Evolutionary conservation across 2,797 vertebrate species (phyloP).

Genomic region (Mionectes olivaceus): DNA sequence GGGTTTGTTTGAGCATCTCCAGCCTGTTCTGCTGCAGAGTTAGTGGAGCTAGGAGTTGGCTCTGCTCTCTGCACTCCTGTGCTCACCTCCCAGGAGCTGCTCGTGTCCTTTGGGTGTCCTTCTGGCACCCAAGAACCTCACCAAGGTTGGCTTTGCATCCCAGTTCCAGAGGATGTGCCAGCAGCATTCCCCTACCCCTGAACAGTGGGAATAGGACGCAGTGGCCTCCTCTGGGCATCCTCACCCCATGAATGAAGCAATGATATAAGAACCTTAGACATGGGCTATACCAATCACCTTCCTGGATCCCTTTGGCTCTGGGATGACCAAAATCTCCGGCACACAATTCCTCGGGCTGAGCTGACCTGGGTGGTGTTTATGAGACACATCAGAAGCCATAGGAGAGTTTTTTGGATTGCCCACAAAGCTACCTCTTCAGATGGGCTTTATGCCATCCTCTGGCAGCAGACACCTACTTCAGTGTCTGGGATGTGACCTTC

Average conservation of each 20-base stretch:
- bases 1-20: background rate
- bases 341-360: background rate
- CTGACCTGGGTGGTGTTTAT: background rate
- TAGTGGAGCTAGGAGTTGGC: background rate
- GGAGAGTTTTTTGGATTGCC: background rate
- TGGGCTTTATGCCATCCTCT: background rate
- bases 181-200: background rate
- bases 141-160: background rate
- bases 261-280: fast-evolving
- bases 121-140: background rate
- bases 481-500: background rate
- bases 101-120: background rate
- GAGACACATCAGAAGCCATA: background rate
- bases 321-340: background rate
- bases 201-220: background rate
- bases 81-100: background rate
- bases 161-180: fast-evolving
- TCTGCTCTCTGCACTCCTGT: background rate
- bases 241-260: background rate
- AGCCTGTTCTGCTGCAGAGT: background rate
- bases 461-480: background rate
- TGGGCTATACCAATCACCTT: background rate
- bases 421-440: background rate
- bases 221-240: background rate
- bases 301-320: background rate